Evolutionary conservation across 2,113 vertebrate genomes (phyloP).

Genomic region (Dipodomys ordii): DNA sequence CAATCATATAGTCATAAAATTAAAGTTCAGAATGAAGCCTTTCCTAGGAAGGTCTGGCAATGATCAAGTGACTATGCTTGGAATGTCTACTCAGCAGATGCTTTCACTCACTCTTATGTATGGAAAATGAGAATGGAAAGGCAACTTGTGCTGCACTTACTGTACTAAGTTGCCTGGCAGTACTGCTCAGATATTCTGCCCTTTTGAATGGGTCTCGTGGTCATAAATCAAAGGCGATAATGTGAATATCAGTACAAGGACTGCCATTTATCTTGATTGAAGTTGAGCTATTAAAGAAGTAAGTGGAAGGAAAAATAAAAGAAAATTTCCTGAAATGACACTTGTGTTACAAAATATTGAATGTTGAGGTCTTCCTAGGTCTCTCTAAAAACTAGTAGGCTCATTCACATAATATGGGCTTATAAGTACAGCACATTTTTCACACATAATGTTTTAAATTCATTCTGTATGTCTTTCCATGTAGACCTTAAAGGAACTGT

Average conservation of each 20-base stretch:
- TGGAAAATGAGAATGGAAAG: conserved; percentile 40
- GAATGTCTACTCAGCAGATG: conserved; percentile 50
- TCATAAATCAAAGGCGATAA: conserved; percentile 54
- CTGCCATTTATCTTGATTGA: neutral
- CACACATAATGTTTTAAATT: conserved; percentile 14
- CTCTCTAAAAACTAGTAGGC: conserved; percentile 1
- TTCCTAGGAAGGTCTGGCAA: conserved; percentile 50
- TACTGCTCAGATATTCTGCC: neutral
- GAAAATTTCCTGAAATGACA: neutral
- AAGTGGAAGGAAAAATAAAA: conserved; percentile 47
- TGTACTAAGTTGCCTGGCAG: neutral
- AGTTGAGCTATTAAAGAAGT: neutral
- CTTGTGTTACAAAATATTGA: conserved; percentile 35
- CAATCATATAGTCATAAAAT: conserved; percentile 19
- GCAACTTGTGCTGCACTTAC: neutral
- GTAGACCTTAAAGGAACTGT: neutral
- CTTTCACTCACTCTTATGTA: conserved; percentile 44
- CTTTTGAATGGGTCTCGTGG: conserved; percentile 33
- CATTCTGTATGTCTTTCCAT: conserved; percentile 36
- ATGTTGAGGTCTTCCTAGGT: conserved; percentile 5
- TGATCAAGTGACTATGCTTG: conserved; percentile 62
- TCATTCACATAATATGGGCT: neutral
- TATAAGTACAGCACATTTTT: neutral
- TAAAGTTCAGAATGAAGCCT: conserved; percentile 37
- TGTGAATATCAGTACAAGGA: conserved; percentile 33